A percentile compares a stretch with the other conserved stretches of the same genome.
Evolutionary conservation across 2,797 vertebrate genomes (phyloP).

Genomic region (Hippoglossus hippoglossus): DNA sequence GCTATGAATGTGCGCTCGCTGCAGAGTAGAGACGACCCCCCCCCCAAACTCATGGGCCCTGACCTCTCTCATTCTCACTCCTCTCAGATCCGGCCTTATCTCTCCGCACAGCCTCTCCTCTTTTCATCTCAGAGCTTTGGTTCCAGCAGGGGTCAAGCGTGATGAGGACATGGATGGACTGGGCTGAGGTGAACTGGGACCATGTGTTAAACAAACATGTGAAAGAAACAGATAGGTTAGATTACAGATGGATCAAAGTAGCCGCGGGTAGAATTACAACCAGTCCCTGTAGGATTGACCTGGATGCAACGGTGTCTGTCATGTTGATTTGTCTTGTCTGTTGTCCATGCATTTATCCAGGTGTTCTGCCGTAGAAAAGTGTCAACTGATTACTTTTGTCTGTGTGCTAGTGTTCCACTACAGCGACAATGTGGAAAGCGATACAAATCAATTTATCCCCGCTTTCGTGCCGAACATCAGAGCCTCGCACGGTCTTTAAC

Average conservation of each 20-base stretch:
- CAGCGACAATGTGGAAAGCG: background rate
- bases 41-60: constrained; percentile 32
- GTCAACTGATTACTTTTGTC: background rate
- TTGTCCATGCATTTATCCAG: background rate
- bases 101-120: constrained; percentile 45
- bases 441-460: too few relatives aligned
- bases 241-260: constrained; percentile 13
- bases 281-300: background rate
- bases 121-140: constrained; percentile 60
- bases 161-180: constrained; percentile 20
- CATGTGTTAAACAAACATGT: background rate
- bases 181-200: constrained; percentile 20
- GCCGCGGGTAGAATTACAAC: background rate
- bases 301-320: background rate
- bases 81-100: constrained; percentile 53
- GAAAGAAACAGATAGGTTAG: constrained; percentile 1
- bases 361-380: too few relatives aligned
- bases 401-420: background rate
- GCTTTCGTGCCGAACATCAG: too few relatives aligned
- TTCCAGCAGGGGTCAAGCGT: constrained; percentile 43
- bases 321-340: background rate
- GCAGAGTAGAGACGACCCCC: constrained; percentile 53
- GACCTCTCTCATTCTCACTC: constrained; percentile 44
- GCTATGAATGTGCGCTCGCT: constrained; percentile 27
- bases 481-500: too few relatives aligned